Evolutionary conservation across 2,113 vertebrate genomes (phyloP).

Genomic region (Oceanodroma tethys): DNA sequence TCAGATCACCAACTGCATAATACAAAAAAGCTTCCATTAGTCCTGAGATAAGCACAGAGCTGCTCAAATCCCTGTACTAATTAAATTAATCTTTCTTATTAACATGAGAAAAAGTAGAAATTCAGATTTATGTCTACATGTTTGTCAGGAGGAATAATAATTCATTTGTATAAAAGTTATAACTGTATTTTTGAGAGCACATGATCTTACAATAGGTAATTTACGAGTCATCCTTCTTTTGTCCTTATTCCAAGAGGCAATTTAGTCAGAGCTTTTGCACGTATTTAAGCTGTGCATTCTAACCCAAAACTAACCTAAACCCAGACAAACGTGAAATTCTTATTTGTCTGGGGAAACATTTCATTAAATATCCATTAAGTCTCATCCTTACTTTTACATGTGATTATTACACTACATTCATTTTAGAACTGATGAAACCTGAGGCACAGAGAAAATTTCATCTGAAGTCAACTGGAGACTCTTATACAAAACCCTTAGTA

Average conservation of each 20-base stretch:
- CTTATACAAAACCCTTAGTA: not conserved
- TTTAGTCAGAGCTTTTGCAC: not conserved
- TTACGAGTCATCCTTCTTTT: not conserved
- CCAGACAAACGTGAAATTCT: not conserved
- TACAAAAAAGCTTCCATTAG: not conserved
- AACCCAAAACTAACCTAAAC: not conserved
- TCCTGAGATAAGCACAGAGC: not conserved
- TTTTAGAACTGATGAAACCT: not conserved
- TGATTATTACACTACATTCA: not conserved
- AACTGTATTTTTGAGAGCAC: not conserved
- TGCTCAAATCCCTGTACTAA: not conserved
- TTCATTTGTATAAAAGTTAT: not conserved
- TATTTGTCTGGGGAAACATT: not conserved
- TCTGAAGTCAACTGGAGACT: not conserved
- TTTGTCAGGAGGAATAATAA: not conserved
- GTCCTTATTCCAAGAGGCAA: not conserved
- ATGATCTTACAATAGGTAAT: not conserved
- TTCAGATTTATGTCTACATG: not conserved
- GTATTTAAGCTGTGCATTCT: not conserved
- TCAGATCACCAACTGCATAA: not conserved
- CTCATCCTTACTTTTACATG: not conserved
- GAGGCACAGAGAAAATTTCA: not conserved
- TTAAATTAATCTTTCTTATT: constrained; percentile 16
- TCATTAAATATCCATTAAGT: not conserved
- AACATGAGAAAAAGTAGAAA: not conserved